phyloP scores from a whole-genome alignment of 2,888 invertebrate genomes.

The Ennomos quercinarius region DNA sequence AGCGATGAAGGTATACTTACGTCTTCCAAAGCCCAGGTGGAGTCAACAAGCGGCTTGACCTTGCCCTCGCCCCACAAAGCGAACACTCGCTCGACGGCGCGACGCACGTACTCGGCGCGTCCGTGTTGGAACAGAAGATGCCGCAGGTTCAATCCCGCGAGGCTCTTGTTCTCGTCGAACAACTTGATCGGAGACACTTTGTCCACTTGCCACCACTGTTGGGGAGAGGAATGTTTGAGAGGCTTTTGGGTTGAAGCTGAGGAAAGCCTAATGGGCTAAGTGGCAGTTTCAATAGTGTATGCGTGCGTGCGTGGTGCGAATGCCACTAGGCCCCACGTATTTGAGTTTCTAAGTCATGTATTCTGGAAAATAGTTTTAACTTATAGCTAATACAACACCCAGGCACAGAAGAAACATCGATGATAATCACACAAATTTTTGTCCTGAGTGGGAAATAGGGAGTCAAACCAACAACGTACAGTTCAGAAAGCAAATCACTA shows the following conservation, averaged over 20 bases:
- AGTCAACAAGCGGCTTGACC: conserved; percentile 93
- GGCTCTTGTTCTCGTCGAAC: conserved; percentile 94
- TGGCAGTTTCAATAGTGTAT: too few species aligned
- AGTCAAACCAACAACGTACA: too few species aligned
- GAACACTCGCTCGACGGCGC: conserved; percentile 90
- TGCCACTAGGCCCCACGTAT: too few species aligned
- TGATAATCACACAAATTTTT: too few species aligned
- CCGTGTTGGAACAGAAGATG: conserved; percentile 93
- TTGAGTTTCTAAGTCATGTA: too few species aligned
- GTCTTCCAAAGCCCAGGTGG: conserved; percentile 95
- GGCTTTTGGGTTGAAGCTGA: not conserved
- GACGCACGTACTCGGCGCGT: conserved; percentile 89
- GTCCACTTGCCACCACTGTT: conserved; percentile 96
- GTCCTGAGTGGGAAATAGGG: too few species aligned
- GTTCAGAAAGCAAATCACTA: too few species aligned
- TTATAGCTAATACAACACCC: too few species aligned
- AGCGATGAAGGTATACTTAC: conserved; percentile 76
- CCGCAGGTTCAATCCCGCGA: conserved; percentile 93
- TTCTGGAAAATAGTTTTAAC: too few species aligned
- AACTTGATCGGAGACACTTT: conserved; percentile 95
- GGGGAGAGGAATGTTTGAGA: not conserved
- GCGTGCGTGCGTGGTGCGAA: too few species aligned
- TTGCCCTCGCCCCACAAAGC: conserved; percentile 91
- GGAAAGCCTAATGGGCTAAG: too few species aligned
- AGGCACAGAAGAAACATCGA: too few species aligned